Evolutionary conservation across 2,888 invertebrate species (phyloP).

Genomic region (Nudaria mundana): DNA sequence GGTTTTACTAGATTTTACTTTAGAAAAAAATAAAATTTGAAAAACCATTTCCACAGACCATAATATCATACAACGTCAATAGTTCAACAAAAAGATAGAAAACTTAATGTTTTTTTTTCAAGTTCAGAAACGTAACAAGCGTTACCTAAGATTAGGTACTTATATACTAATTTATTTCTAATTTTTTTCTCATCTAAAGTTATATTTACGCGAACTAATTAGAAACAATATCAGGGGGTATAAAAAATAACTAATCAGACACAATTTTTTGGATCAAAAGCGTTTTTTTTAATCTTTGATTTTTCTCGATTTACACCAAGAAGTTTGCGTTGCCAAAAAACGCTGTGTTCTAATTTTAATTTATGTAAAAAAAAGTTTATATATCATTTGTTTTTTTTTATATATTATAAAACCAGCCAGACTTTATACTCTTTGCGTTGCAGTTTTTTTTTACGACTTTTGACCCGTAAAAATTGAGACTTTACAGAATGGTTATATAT

Average conservation of each 20-base stretch:
- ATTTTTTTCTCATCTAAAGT: constrained; percentile 25
- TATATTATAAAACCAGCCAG: no score
- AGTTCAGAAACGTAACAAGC: constrained; percentile 35
- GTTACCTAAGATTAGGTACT: constrained; percentile 22
- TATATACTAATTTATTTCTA: constrained; percentile 27
- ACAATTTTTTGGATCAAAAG: constrained; percentile 23
- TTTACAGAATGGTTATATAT: constrained; percentile 28
- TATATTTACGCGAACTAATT: constrained; percentile 30
- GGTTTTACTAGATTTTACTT: no score
- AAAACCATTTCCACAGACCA: constrained; percentile 25
- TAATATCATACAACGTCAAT: constrained; percentile 34
- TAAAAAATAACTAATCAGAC: constrained; percentile 31
- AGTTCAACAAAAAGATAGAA: constrained; percentile 36
- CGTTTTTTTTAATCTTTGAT: background rate
- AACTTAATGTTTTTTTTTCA: constrained; percentile 30
- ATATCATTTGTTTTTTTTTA: background rate
- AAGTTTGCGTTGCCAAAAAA: background rate
- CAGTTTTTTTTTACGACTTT: constrained; percentile 4
- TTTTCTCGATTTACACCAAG: background rate
- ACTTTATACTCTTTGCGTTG: no score
- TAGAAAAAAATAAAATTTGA: no score
- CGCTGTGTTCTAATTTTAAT: background rate
- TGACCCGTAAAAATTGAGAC: constrained; percentile 19
- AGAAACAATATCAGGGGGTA: constrained; percentile 32
- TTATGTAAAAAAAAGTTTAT: background rate